Conservation (phyloP, 92 coral and sea anemone species). For the Chrysogorgia sp. region DNA sequence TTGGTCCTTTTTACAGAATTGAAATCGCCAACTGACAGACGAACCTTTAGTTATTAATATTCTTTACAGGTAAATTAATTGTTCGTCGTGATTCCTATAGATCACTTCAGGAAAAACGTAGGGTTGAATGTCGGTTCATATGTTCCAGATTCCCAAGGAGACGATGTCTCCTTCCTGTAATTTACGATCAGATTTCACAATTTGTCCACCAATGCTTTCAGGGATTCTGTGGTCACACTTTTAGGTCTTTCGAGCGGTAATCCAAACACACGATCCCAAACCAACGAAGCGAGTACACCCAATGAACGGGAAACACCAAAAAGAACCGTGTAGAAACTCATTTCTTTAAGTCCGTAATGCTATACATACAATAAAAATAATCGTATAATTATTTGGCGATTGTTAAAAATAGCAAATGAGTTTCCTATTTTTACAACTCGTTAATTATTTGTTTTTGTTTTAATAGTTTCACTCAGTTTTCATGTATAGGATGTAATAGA, state of each 20-base stretch:
- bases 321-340: constrained; percentile 94
- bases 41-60: too few relatives aligned
- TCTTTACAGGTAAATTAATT: too few relatives aligned
- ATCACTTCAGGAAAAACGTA: too few relatives aligned
- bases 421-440: neutral
- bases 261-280: constrained; percentile 97
- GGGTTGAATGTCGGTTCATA: neutral
- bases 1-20: too few relatives aligned
- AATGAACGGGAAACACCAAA: constrained; percentile 98
- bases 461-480: too few relatives aligned
- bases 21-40: too few relatives aligned
- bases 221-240: constrained; percentile 87
- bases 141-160: neutral
- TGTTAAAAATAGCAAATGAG: neutral
- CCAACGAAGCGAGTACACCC: constrained; percentile 91
- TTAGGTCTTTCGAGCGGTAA: constrained; percentile 95
- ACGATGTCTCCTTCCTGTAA: neutral
- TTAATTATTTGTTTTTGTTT: too few relatives aligned
- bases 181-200: neutral
- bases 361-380: constrained; percentile 25
- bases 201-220: constrained; percentile 57
- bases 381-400: neutral
- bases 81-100: too few relatives aligned
- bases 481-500: too few relatives aligned
- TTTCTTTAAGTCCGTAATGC: constrained; percentile 92